These are phyloP conservation scores for Bombyx huttoni DNA, from an alignment of 2,888 invertebrate genomes.

Conservation along the genomic window DNA sequence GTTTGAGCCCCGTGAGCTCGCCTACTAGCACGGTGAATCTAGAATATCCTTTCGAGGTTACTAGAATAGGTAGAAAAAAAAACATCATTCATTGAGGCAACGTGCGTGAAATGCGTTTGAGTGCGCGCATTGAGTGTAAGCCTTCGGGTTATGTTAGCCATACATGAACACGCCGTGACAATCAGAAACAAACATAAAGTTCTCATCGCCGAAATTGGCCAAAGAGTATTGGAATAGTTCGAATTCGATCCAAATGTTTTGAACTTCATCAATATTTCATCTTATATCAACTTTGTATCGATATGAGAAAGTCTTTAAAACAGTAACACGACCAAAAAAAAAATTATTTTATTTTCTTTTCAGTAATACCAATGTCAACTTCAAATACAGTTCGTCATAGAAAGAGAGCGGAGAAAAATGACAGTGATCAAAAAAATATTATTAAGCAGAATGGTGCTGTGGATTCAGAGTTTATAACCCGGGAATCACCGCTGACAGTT, in stretches of 20 bases:
- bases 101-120: too few relatives aligned
- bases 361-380: slow-evolving; percentile 5
- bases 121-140: too few relatives aligned
- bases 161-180: too few relatives aligned
- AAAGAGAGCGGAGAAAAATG: slow-evolving; percentile 18
- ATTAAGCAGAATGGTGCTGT: slow-evolving; percentile 18
- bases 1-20: too few relatives aligned
- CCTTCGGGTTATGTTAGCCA: too few relatives aligned
- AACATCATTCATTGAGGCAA: too few relatives aligned
- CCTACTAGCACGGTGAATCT: too few relatives aligned
- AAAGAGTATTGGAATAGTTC: too few relatives aligned
- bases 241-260: not conserved
- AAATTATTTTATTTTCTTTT: not conserved
- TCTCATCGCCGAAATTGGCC: too few relatives aligned
- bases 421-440: slow-evolving; percentile 26
- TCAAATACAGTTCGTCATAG: slow-evolving; percentile 1
- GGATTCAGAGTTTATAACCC: slow-evolving; percentile 68
- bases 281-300: not conserved
- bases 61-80: too few relatives aligned
- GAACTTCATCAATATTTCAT: not conserved
- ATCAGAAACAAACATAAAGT: too few relatives aligned
- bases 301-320: not conserved
- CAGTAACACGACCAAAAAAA: not conserved
- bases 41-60: too few relatives aligned
- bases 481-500: slow-evolving; percentile 87